Evolutionary conservation across 2,888 invertebrate species (phyloP).

Genomic region (Idaea straminata): DNA sequence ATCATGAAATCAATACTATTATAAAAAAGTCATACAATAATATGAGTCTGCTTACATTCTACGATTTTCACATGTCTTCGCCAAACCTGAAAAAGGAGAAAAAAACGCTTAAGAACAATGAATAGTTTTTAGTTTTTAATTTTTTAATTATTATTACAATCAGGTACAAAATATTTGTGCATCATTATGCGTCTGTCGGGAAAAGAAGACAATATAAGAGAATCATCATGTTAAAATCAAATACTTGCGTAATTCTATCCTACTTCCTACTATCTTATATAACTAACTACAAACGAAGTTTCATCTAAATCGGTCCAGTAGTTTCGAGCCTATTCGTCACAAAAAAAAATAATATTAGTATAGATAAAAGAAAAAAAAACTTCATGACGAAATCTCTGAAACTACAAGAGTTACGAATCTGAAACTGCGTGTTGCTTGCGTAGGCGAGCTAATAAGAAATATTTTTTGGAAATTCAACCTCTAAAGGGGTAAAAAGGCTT

Average conservation of each 20-base stretch:
- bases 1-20: slow-evolving; percentile 2
- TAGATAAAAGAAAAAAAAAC: too few species aligned
- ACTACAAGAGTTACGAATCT: too few species aligned
- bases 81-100: slow-evolving; percentile 35
- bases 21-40: slow-evolving; percentile 2
- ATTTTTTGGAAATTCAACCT: too few species aligned
- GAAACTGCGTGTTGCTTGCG: too few species aligned
- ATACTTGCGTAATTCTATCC: neutral
- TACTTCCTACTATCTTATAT: too few species aligned
- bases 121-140: neutral
- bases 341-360: too few species aligned
- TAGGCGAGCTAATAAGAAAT: too few species aligned
- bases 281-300: too few species aligned
- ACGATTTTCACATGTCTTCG: slow-evolving; percentile 9
- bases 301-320: too few species aligned
- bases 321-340: too few species aligned
- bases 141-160: slow-evolving; percentile 10
- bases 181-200: slow-evolving; percentile 69
- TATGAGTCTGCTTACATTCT: slow-evolving; percentile 13
- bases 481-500: too few species aligned
- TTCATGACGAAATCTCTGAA: too few species aligned
- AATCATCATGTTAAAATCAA: slow-evolving; percentile 43
- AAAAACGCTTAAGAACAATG: neutral
- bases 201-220: slow-evolving; percentile 64
- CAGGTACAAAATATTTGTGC: slow-evolving; percentile 38